A percentile compares a stretch with the other conserved stretches of the same genome.
Evolutionary conservation across 2,113 vertebrate species (phyloP).

Genomic region (Rhinolophus ferrumequinum): DNA sequence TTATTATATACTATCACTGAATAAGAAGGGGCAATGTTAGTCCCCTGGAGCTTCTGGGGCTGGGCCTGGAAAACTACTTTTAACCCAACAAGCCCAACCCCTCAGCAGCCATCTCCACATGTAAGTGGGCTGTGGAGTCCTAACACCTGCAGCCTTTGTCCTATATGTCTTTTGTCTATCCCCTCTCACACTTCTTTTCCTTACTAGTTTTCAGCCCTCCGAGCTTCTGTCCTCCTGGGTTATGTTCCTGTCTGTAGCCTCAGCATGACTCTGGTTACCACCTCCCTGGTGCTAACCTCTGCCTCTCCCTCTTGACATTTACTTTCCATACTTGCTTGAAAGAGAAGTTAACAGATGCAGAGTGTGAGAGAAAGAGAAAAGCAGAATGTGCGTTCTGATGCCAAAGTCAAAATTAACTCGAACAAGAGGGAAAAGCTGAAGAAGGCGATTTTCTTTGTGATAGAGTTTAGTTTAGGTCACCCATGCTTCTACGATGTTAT

Average conservation of each 20-base stretch:
- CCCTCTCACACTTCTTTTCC: not conserved
- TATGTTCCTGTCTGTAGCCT: not conserved
- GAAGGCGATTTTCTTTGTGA: conserved; percentile 11
- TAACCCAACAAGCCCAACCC: not conserved
- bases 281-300: not conserved
- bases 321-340: conserved; percentile 46
- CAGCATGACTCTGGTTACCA: not conserved
- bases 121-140: not conserved
- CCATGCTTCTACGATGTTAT: not conserved
- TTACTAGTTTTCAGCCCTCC: not conserved
- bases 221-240: not conserved
- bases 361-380: conserved; percentile 52
- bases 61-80: not conserved
- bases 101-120: not conserved
- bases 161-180: not conserved
- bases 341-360: conserved; percentile 51
- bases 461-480: conserved; percentile 19
- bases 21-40: not conserved
- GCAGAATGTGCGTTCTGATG: conserved; percentile 5
- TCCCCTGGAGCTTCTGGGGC: not conserved
- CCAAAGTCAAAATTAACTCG: conserved; percentile 60
- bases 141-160: not conserved
- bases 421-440: conserved; percentile 36
- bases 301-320: not conserved
- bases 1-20: not conserved